Evolutionary conservation across 37 sponge, comb jelly and placozoan species (phyloP).

Genomic region (Hexactinellida sp.): DNA sequence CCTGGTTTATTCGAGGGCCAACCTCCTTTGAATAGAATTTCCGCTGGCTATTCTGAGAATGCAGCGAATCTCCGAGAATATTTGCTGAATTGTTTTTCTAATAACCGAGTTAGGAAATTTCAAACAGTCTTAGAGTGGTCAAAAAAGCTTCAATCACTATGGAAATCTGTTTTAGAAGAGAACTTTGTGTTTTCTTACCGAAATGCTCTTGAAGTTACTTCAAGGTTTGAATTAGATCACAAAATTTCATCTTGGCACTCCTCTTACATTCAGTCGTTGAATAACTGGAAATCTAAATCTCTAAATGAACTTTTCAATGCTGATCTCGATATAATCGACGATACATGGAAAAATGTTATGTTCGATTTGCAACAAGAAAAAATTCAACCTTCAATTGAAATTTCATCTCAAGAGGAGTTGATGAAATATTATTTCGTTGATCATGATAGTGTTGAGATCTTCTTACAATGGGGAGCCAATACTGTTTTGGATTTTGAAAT

Average conservation of each 20-base stretch:
- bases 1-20: constrained; percentile 27
- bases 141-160: background rate
- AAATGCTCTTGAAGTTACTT: constrained; percentile 26
- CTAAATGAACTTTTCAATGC: background rate
- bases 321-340: background rate
- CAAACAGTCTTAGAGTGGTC: background rate
- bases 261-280: background rate
- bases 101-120: background rate
- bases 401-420: background rate
- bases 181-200: constrained; percentile 28
- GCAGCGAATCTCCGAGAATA: constrained; percentile 7
- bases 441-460: background rate
- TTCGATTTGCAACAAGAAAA: background rate
- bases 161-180: constrained; percentile 29
- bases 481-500: background rate
- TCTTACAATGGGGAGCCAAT: background rate
- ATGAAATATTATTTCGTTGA: background rate
- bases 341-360: background rate
- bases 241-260: constrained; percentile 22
- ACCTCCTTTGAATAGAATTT: background rate
- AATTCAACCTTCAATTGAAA: background rate
- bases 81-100: background rate
- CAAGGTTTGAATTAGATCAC: constrained; percentile 17
- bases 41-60: background rate
- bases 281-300: background rate